Base-by-base conservation (phyloP, 2,113 vertebrate genomes). In the Callospermophilus lateralis region DNA sequence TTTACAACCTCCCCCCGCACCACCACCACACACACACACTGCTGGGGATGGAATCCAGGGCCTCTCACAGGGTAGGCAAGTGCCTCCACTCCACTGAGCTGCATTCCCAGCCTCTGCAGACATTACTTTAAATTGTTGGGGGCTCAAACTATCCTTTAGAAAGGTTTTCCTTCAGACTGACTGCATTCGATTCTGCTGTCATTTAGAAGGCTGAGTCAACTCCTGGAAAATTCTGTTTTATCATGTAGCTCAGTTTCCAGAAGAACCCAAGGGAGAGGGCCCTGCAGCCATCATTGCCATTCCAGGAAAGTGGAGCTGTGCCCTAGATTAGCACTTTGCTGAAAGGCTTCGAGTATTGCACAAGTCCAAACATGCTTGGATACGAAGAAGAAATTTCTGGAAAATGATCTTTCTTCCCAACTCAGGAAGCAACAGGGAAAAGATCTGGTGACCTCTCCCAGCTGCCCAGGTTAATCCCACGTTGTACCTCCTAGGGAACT, bases 401-500 rank as follows among this genome's bases (percentile, higher is more conserved):
- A 86, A 96, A 95, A 63, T 63, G 61, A 63, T 63, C 55, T 3
- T 68, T 97, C 90, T 91, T 81, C 68, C 79, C 77, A 76, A 32
- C 70, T 94, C n/a, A n/a, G 55, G 42, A 89, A 90, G 53, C 32
- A 80, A 37, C 20, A 22, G 20, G 42, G 76, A 42, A 88, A 87
- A 39, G 0, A 2, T 63, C 19, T 39, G 6, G 67, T 55, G 72
- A 58, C 9, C 28, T 12, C 42, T 86, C 26, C 45, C 79, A 90
- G 10, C 19, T 88, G 8, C 6, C 37, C 58, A 4, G 42, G 53
- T 42, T 80, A 34, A 53, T 61, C 55, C 15, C 4, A n/a, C 37
- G 5, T 48, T 61, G 51, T n/a, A 55, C 48, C 42, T 42, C 17
- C 5, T 24, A 4, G 48, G 30, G 11, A 76, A 86, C 85, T 77